Percentiles rank a stretch among this genome's conserved stretches.
These are phyloP conservation scores for Acromyrmex charruanus DNA, from an alignment of 1,140 invertebrate genomes.

Conservation along the genomic window DNA sequence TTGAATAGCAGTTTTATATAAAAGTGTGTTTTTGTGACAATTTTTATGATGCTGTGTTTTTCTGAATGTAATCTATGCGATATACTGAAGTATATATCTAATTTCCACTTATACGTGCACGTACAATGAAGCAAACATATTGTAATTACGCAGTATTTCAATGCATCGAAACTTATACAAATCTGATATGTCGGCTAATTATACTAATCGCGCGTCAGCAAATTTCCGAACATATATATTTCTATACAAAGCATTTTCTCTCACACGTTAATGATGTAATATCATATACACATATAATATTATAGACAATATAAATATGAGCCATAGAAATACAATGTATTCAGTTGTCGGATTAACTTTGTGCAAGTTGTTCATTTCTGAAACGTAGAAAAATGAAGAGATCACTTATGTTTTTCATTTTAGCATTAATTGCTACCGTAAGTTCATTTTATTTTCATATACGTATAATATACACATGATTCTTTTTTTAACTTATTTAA, in stretches of 20 bases:
- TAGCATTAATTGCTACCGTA: conserved; percentile 14
- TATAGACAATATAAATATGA: conserved; percentile 51
- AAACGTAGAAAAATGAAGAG: background rate
- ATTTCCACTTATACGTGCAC: background rate
- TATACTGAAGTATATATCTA: background rate
- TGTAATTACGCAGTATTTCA: background rate
- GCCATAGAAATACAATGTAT: conserved; percentile 15
- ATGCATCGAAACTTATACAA: conserved; percentile 48
- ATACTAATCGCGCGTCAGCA: conserved; percentile 30
- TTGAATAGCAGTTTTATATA: background rate
- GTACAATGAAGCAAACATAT: background rate
- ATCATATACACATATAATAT: background rate
- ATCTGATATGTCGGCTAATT: conserved; percentile 51
- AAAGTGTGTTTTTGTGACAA: too few species aligned
- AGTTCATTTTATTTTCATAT: conserved; percentile 8
- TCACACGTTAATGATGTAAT: conserved; percentile 7
- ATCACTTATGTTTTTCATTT: conserved; percentile 6
- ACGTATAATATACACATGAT: background rate
- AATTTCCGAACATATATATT: conserved; percentile 1
- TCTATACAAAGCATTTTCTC: background rate
- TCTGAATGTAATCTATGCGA: background rate
- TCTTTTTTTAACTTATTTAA: background rate
- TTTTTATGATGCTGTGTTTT: background rate
- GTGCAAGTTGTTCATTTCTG: background rate
- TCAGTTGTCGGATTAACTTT: conserved; percentile 33